Evolutionary conservation across 2,113 vertebrate genomes (phyloP), one percentile per base, ranked within the genome.

Genomic region (Percina caprodes): DNA sequence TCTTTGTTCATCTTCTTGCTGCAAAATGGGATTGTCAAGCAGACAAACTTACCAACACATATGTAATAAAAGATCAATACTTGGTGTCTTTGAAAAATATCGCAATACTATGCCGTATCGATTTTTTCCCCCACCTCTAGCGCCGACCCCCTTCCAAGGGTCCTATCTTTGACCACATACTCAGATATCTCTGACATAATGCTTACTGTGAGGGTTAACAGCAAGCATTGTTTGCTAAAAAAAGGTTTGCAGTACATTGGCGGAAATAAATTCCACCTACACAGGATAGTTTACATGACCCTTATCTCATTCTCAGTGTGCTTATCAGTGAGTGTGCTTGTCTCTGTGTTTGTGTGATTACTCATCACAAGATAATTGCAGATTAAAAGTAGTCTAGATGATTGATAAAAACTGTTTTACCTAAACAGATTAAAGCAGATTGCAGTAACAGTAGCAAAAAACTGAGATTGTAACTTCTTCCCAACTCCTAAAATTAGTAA

Each of bases 391-490:
- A 48, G 35, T 58, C 54, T 59, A 30, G 13, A 19, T 56, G 23
- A 30, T 71, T 65, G 85, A 82, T 83, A 70, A 78, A 70, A 69
- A 51, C 19, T 2, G 56, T 60, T 75, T 77, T 46, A 80, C 80
- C 60, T 45, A 42, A 73, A 82, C 68, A 78, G 67, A 78, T 68
- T 65, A 63, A 63, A 79, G 70, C 30, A 24, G 67, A 80, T 71
- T 65, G 59, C 26, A 9, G 42, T 5, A 39, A 48, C 42, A 71
- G 75, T 35, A 66, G 71, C 77, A 26, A 76, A 1, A 49, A 51
- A 18, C 46, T n/a, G 4, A 42, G n/a, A 62, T 0, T 30, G 30
- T 12, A 54, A 73, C 39, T 51, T 71, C n/a, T 72, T 26, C 8
- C 2, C 21, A 42, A 30, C 10, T 48, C 8, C 11, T 39, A 18